Base-by-base conservation (phyloP, 2,113 vertebrate genomes). In the Taurulus bubalis region DNA sequence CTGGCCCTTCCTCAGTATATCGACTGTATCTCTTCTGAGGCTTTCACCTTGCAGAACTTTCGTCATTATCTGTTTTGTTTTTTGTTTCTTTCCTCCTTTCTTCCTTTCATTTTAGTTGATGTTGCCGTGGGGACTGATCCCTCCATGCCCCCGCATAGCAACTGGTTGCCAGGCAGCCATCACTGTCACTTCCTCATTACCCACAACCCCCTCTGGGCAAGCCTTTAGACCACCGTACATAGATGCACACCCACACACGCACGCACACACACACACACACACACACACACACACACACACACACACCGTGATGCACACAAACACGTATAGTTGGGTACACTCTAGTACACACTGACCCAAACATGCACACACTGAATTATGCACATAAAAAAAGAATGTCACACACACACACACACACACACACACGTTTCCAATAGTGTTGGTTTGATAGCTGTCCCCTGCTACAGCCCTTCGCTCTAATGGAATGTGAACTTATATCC, bases 101-200 rank as follows among this genome's bases (percentile, higher is more conserved):
- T 26, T 42, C 40, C 87, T 87, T 87, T 90, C 84, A 87, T 94
- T 90, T 91, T 87, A 83, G 73, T 87, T 90, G 84, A 92, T 91
- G 88, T 92, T 92, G 85, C 92, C 86, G 6, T 85, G 26, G 91
- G 91, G 93, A 92, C 89, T 85, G 65, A 73, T 88, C 87, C 68
- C 73, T 85, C 30, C 87, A 85, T 88, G 88, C 87, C 86, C 90
- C 83, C 83, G 53, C 91, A 81, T 92, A 92, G 91, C 90, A 92
- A 93, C 92, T 85, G 85, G 93, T 93, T 93, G 90, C 90, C 90
- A 92, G 83, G 92, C 91, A 93, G 90, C 86, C 90, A 91, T 93
- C 93, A 93, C 89, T 92, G 91, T 94, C 93, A 91, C 92, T 91
- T 93, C 86, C 90, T 93, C 91, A 94, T 94, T 92, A 93, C 92